Conservation (phyloP, 1,140 invertebrate genomes). For the Zaprionus ghesquierei region DNA sequence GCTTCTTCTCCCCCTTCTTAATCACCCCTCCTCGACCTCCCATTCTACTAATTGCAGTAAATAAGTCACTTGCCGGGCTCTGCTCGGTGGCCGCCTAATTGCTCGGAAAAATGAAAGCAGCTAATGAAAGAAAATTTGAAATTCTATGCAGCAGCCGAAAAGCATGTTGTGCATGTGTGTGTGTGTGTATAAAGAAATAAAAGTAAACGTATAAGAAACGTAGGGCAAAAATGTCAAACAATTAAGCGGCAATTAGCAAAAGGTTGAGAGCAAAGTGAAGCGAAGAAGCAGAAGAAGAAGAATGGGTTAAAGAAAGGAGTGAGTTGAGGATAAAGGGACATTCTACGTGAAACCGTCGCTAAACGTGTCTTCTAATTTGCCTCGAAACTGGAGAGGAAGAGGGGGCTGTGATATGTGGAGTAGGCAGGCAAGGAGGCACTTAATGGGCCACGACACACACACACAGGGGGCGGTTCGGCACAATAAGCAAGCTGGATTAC, state of each 20-base stretch:
- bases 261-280: conserved; percentile 18
- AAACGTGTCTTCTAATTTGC: conserved; percentile 69
- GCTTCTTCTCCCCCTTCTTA: not conserved
- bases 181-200: conserved; percentile 13
- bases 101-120: conserved; percentile 16
- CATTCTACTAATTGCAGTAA: conserved; percentile 31
- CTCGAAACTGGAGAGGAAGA: conserved; percentile 3
- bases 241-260: conserved; percentile 13
- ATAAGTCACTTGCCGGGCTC: conserved; percentile 39
- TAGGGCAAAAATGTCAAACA: conserved; percentile 4
- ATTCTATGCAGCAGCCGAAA: conserved; percentile 25
- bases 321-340: not conserved
- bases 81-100: conserved; percentile 25
- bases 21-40: not conserved
- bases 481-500: conserved; percentile 33
- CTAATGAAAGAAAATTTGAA: conserved; percentile 30
- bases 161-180: not conserved
- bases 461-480: conserved; percentile 8
- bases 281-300: not conserved
- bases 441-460: conserved; percentile 33
- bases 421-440: conserved; percentile 35
- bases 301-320: not conserved
- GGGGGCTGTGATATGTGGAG: conserved; percentile 14
- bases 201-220: conserved; percentile 3
- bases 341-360: conserved; percentile 65